Evolutionary conservation across 2,113 vertebrate species (phyloP).

Genomic region (Nanger granti): DNA sequence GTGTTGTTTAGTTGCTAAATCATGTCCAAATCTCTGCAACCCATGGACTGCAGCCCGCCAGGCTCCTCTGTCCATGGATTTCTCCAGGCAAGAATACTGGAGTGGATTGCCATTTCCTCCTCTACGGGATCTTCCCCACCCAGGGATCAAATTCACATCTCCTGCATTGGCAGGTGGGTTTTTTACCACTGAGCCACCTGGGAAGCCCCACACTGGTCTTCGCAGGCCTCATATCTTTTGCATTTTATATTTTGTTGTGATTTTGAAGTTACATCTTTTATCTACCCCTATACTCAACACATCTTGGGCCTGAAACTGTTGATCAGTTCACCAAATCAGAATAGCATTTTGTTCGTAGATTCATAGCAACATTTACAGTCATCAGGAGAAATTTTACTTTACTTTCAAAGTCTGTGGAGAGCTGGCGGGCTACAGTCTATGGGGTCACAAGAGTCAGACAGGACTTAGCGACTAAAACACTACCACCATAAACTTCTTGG

Average conservation of each 20-base stretch:
- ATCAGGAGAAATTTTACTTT: neutral
- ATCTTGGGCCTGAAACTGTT: neutral
- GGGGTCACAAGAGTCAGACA: neutral
- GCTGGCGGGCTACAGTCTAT: fast-evolving
- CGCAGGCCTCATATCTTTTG: neutral
- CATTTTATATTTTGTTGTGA: neutral
- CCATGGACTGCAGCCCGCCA: neutral
- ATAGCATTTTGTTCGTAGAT: neutral
- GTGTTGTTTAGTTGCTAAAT: neutral
- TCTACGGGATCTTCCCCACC: neutral
- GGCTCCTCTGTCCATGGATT: neutral
- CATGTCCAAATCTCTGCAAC: neutral
- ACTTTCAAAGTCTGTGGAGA: neutral
- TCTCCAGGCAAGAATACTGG: neutral
- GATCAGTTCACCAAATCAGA: neutral
- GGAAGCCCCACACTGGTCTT: neutral
- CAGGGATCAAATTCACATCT: neutral
- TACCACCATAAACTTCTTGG: neutral
- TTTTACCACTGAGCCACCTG: neutral
- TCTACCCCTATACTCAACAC: neutral
- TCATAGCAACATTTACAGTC: neutral
- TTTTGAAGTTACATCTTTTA: neutral
- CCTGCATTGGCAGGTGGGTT: neutral
- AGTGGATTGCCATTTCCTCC: neutral
- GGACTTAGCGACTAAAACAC: neutral